Evolutionary conservation across 2,113 vertebrate genomes (phyloP).

Genomic region (Malaclemys terrapin): DNA sequence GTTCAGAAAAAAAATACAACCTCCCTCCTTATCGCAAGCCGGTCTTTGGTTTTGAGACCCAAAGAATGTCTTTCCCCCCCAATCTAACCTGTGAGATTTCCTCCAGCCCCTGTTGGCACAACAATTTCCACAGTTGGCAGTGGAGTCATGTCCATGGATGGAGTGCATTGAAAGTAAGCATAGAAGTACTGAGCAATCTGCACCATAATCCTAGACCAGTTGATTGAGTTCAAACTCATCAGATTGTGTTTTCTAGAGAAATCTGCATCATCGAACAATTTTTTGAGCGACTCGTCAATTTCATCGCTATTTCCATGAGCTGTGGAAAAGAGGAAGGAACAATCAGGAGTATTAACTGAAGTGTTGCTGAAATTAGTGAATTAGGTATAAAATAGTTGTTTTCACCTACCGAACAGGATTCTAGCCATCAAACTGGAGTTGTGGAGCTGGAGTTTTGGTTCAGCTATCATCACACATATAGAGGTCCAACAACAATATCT

Average conservation of each 20-base stretch:
- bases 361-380: not conserved
- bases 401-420: not conserved
- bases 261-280: constrained; percentile 84
- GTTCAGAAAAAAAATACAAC: constrained; percentile 58
- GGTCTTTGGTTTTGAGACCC: not conserved
- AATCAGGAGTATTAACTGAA: constrained; percentile 8
- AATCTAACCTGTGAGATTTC: constrained; percentile 88
- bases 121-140: constrained; percentile 88
- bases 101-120: constrained; percentile 93
- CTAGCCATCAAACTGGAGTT: not conserved
- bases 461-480: not conserved
- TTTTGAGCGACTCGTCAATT: constrained; percentile 87
- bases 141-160: constrained; percentile 25
- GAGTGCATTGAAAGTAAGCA: constrained; percentile 86
- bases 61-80: too few species aligned
- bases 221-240: constrained; percentile 94
- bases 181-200: constrained; percentile 92
- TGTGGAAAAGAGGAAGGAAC: constrained; percentile 57
- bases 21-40: not conserved
- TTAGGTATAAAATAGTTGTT: not conserved
- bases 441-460: not conserved
- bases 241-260: constrained; percentile 84
- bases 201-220: constrained; percentile 92
- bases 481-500: rapidly evolving
- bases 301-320: constrained; percentile 92